Conservation (phyloP, 2,797 vertebrate species). For the Nannoperca obscura region DNA sequence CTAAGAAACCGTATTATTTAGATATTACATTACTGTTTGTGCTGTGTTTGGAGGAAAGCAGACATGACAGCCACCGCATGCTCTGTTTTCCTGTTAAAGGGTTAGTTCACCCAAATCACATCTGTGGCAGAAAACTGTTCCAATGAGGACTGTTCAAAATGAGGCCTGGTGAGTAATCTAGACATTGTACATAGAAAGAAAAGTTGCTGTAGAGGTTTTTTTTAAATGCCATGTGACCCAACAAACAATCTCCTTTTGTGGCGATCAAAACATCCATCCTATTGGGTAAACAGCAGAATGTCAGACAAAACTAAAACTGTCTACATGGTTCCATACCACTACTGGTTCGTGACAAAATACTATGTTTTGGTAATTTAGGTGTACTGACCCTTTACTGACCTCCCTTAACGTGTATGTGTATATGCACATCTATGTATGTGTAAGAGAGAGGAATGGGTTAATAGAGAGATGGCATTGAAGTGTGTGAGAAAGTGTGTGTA, state of each 20-base stretch:
- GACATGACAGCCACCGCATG: constrained; percentile 15
- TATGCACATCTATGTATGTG: neutral
- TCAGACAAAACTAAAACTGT: neutral
- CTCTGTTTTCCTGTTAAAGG: constrained; percentile 34
- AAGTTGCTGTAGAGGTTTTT: neutral
- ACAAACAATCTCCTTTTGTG: neutral
- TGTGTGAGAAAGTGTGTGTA: constrained; percentile 17
- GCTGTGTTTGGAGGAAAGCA: constrained; percentile 16
- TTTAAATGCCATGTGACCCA: neutral
- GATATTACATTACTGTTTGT: neutral
- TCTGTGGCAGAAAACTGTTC: neutral
- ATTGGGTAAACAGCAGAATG: neutral
- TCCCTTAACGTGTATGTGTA: neutral
- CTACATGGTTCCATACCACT: neutral
- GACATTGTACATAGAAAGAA: neutral
- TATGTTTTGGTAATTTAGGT: neutral
- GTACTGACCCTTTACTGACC: neutral
- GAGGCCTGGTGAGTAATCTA: neutral
- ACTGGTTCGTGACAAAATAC: neutral
- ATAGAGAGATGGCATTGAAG: neutral
- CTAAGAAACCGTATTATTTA: neutral
- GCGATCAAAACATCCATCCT: neutral
- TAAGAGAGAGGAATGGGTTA: constrained; percentile 1
- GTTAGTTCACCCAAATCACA: constrained; percentile 12
- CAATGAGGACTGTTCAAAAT: constrained; percentile 4